Base-by-base conservation (phyloP, 2,888 invertebrate species). In the Ectemnius cavifrons region DNA sequence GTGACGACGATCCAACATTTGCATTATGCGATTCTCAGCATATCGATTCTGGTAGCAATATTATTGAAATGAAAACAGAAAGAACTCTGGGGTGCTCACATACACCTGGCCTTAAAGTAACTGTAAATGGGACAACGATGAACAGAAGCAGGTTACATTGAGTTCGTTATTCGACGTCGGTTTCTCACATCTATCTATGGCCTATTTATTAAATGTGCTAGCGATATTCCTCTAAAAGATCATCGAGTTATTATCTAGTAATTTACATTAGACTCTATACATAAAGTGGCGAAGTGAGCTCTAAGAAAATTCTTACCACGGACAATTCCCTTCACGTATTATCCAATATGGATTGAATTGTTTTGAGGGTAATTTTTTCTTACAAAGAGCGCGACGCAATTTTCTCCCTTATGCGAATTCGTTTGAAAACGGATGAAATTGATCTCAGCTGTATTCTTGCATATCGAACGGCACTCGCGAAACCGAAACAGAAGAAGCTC, bases 201-300 rank as follows among this genome's bases (percentile, higher is more conserved):
- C 63, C 71, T 77, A 76, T 78, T 37, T 37, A 69, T 81, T 75
- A 75, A 83, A 67, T 75, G 76, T 63, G 67, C 79, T 81, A 84
- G 71, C 70, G 52, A 75, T 76, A 76, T 72, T 75, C 64, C 52
- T 70, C 74, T 81, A 81, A 16, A 77, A 69, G 69, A 80, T 80
- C 71, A 71, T 78, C 56, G 67, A 74, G 66, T 66, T 71, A 69
- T 73, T 67, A 70, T 75, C 73, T 71, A 78, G 70, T 79, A 84
- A 82, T 86, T 85, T 82, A 84, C 81, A 86, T 71, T 81, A 57
- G 52, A 83, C 76, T 80, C 77, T 82, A 84, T 77, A 79, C 75
- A 83, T 78, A 71, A 67, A 73, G 70, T 69, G 63, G 63, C 73
- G 63, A 63, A 75, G 73, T 68, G 67, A 84, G 58, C 45, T 66